Evolutionary conservation across 2,888 invertebrate species (phyloP).

Genomic region (Tanytarsus gracilentus): DNA sequence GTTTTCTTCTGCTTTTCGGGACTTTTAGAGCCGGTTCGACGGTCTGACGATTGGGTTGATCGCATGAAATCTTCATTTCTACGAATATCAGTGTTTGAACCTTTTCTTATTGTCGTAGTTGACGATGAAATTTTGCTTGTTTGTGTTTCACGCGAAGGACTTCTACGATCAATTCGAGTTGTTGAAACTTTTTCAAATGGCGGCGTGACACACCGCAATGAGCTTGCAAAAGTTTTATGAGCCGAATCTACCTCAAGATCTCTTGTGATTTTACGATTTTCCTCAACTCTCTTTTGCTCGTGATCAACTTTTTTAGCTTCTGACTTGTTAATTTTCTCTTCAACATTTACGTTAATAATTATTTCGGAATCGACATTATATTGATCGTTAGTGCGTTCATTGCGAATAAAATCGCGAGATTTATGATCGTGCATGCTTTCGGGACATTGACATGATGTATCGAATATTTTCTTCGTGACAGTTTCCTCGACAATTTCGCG

Average conservation of each 20-base stretch:
- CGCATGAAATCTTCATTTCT: constrained; percentile 32
- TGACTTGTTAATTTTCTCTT: constrained; percentile 16
- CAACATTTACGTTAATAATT: constrained; percentile 1
- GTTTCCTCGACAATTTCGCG: constrained; percentile 18
- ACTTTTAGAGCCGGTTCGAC: background rate
- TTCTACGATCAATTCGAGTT: constrained; percentile 33
- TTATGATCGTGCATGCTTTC: constrained; percentile 11
- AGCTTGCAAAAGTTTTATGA: constrained; percentile 67
- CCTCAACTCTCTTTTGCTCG: constrained; percentile 18
- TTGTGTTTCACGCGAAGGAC: constrained; percentile 41
- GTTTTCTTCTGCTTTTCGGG: background rate
- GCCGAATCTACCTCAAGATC: constrained; percentile 61
- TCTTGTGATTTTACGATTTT: constrained; percentile 49
- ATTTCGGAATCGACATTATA: constrained; percentile 16
- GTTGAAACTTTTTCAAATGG: constrained; percentile 42
- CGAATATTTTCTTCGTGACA: constrained; percentile 21
- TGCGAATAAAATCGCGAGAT: constrained; percentile 28
- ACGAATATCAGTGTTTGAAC: background rate
- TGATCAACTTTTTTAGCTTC: constrained; percentile 25
- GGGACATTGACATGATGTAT: constrained; percentile 12
- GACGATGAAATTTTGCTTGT: constrained; percentile 40
- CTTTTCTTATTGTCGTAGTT: constrained; percentile 11
- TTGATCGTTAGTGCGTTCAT: constrained; percentile 17
- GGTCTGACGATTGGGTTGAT: constrained; percentile 28
- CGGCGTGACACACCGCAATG: constrained; percentile 56